Conservation (phyloP, 1,140 invertebrate species). For the Mesaphorura yosii region DNA sequence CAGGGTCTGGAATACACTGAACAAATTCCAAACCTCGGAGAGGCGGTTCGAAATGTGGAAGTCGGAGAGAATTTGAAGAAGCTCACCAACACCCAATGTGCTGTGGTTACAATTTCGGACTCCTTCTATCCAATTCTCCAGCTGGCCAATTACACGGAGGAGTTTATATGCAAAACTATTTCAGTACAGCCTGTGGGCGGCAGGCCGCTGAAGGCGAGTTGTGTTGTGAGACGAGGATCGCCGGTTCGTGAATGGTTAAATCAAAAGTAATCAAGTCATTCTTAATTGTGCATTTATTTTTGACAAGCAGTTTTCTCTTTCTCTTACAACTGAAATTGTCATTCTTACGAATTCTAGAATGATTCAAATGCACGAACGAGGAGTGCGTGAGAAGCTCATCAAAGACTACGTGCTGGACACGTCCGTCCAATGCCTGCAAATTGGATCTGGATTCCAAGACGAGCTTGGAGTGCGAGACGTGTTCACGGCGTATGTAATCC, state of each 20-base stretch:
- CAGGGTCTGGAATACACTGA: constrained; percentile 6
- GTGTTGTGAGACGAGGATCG: constrained; percentile 16
- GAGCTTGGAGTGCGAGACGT: constrained; percentile 9
- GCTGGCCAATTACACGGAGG: background rate
- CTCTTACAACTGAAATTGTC: no score
- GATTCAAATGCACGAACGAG: constrained; percentile 19
- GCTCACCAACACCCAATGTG: background rate
- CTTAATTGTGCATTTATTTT: background rate
- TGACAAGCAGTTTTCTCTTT: background rate
- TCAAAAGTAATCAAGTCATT: constrained; percentile 4
- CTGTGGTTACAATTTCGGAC: constrained; percentile 17
- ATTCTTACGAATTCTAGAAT: constrained; percentile 10
- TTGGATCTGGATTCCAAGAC: background rate
- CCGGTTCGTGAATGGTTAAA: constrained; percentile 22
- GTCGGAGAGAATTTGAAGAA: background rate
- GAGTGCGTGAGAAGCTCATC: constrained; percentile 12
- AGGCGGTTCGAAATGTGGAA: constrained; percentile 12
- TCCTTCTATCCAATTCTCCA: constrained; percentile 20
- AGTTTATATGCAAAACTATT: constrained; percentile 8
- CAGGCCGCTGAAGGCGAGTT: constrained; percentile 6
- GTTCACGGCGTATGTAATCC: constrained; percentile 17
- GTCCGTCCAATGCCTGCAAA: constrained; percentile 8
- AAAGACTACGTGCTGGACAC: constrained; percentile 12
- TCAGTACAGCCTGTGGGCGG: background rate
- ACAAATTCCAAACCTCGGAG: background rate